Conservation (phyloP, 2,888 invertebrate species). For the Polydesmus complanatus region DNA sequence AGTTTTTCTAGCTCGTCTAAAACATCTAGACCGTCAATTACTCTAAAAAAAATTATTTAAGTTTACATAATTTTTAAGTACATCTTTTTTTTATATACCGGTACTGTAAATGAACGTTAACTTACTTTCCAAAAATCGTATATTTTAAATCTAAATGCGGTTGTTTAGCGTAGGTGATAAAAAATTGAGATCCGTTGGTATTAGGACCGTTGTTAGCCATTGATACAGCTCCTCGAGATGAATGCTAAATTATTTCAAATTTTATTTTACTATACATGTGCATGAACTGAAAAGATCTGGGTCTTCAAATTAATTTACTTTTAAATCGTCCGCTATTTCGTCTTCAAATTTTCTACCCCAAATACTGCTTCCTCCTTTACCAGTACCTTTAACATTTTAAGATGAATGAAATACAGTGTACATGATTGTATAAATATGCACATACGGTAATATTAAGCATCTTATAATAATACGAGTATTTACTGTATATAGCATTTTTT, state of each 20-base stretch:
- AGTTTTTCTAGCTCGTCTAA: conserved; percentile 91
- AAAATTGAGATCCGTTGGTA: conserved; percentile 95
- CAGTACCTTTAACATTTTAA: conserved; percentile 48
- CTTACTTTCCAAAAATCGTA: conserved; percentile 87
- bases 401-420: conserved; percentile 10
- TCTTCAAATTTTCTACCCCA: conserved; percentile 96
- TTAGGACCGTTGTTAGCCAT: conserved; percentile 99
- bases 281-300: not conserved
- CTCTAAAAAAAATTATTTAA: conserved; percentile 57
- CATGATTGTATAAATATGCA: not conserved
- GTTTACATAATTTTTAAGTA: no score
- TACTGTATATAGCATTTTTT: no score
- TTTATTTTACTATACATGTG: not conserved
- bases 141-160: conserved; percentile 94
- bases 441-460: no score
- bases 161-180: conserved; percentile 86
- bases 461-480: no score
- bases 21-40: conserved; percentile 93
- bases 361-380: conserved; percentile 92
- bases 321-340: conserved; percentile 86
- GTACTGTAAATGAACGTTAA: conserved; percentile 14
- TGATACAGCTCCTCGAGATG: conserved; percentile 71
- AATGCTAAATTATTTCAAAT: conserved; percentile 45
- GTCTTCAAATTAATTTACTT: conserved; percentile 39
- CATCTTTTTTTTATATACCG: not conserved